Evolutionary conservation across 2,113 vertebrate species (phyloP).

Genomic region (Microcebus jonahi): DNA sequence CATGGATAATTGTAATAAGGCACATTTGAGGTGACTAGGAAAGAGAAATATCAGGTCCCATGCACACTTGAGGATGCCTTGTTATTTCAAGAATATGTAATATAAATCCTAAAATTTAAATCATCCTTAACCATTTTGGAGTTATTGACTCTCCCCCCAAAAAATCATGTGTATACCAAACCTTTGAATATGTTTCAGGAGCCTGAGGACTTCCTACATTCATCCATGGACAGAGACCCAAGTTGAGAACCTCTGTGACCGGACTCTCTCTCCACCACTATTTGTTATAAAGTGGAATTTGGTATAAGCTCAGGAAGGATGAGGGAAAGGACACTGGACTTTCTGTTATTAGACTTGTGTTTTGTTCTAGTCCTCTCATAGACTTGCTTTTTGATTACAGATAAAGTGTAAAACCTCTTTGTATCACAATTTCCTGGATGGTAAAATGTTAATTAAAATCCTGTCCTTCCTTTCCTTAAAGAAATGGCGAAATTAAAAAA

Average conservation of each 20-base stretch:
- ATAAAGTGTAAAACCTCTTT: not conserved
- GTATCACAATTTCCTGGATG: not conserved
- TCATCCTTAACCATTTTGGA: not conserved
- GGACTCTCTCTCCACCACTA: not conserved
- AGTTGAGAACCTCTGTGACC: not conserved
- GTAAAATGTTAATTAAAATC: constrained; percentile 43
- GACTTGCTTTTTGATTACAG: not conserved
- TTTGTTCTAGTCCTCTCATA: not conserved
- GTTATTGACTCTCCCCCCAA: not conserved
- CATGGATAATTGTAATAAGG: not conserved
- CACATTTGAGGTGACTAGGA: not conserved
- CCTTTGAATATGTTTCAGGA: not conserved
- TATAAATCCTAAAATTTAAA: not conserved
- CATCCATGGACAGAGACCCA: not conserved
- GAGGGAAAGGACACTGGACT: not conserved
- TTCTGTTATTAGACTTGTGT: not conserved
- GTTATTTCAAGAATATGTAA: not conserved
- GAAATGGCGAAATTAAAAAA: not conserved
- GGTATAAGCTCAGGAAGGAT: not conserved
- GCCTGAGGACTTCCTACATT: not conserved
- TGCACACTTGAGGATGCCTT: not conserved
- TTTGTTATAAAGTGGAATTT: not conserved
- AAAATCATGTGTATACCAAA: not conserved
- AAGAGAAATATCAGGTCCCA: not conserved
- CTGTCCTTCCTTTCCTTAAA: constrained; percentile 4